Conservation (phyloP, 1,140 invertebrate genomes). For the Rhynchophorus ferrugineus region DNA sequence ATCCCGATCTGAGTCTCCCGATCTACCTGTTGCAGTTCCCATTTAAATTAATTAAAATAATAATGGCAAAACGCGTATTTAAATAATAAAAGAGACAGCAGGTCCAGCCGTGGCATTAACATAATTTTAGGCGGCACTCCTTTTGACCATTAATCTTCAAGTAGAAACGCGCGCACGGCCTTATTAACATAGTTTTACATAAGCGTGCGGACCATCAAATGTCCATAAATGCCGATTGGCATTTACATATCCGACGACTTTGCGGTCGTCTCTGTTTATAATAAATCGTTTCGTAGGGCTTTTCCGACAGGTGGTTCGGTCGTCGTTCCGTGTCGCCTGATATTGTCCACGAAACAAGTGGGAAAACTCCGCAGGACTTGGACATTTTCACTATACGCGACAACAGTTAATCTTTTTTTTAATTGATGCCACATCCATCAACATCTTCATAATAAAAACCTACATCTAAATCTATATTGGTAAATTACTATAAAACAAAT, state of each 20-base stretch:
- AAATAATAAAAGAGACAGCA: conserved; percentile 26
- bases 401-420: no score
- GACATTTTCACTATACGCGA: no score
- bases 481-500: no score
- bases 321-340: no score
- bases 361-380: no score
- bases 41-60: conserved; percentile 26
- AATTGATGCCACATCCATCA: no score
- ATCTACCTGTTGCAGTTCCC: conserved; percentile 20
- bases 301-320: no score
- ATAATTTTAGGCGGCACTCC: conserved; percentile 21
- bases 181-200: conserved; percentile 25
- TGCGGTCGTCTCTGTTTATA: not conserved
- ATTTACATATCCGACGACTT: conserved; percentile 1
- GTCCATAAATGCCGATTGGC: conserved; percentile 6
- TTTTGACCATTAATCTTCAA: conserved; percentile 20
- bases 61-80: conserved; percentile 20
- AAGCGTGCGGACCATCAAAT: conserved; percentile 6
- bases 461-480: no score
- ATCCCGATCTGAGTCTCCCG: no score
- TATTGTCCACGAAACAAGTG: no score
- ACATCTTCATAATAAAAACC: no score
- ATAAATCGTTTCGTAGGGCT: not conserved
- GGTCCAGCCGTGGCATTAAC: conserved; percentile 18
- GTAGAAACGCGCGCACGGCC: conserved; percentile 12